Conservation (phyloP, 2,888 invertebrate genomes). For the Phymatocera aterrima region DNA sequence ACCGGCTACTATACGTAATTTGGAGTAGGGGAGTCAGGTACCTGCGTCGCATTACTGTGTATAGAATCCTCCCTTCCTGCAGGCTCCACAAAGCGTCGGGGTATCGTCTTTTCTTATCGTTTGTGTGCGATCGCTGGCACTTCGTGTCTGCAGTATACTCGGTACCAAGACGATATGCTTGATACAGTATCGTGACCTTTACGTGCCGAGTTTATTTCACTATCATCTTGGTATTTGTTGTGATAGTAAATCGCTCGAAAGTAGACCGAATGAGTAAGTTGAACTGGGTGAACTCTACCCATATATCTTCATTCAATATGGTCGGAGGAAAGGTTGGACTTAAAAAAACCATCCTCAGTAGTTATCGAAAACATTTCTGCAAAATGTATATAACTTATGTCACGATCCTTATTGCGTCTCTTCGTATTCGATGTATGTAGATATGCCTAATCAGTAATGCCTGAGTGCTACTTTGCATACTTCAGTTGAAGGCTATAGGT, state of each 20-base stretch:
- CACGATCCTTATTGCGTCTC: too few species aligned
- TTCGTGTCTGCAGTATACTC: neutral
- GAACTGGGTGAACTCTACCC: neutral
- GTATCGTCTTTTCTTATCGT: constrained; percentile 13
- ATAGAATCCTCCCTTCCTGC: neutral
- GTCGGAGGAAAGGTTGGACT: neutral
- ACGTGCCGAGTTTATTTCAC: neutral
- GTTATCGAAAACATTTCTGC: too few species aligned
- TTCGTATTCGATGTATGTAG: too few species aligned
- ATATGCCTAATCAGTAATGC: neutral
- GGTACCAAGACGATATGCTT: neutral
- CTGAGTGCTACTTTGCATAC: neutral
- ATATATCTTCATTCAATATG: neutral
- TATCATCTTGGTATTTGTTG: neutral
- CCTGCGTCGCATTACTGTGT: neutral
- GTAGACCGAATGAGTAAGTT: neutral
- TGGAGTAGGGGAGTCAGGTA: constrained; percentile 1
- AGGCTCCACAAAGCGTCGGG: neutral
- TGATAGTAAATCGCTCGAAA: neutral
- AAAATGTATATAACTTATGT: too few species aligned
- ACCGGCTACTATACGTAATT: neutral
- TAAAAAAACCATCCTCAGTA: too few species aligned
- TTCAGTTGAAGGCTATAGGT: neutral
- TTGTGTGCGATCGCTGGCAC: neutral
- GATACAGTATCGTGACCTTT: constrained; percentile 15